phyloP scores from a whole-genome alignment of 1,140 invertebrate species.

The Drosophila sturtevanti region DNA sequence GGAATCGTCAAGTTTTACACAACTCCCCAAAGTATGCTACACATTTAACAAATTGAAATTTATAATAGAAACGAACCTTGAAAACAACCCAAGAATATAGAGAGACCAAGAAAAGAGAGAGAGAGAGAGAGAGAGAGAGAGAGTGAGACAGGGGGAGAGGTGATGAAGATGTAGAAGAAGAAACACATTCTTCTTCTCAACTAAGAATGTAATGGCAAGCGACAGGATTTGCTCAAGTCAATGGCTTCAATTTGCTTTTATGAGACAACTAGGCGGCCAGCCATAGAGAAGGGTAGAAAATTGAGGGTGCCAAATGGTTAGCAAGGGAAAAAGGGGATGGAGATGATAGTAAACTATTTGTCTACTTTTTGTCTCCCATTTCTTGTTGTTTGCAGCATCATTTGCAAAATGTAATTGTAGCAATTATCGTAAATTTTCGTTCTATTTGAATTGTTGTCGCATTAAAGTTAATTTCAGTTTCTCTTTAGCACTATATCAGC shows the following conservation, averaged over 20 bases:
- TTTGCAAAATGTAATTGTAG: conserved; percentile 74
- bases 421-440: conserved; percentile 76
- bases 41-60: conserved; percentile 79
- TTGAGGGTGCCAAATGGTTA: not conserved
- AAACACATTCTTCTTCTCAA: not conserved
- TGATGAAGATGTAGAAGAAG: too few species aligned
- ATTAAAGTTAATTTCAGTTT: conserved; percentile 76
- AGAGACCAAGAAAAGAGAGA: not conserved
- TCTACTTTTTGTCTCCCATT: conserved; percentile 4
- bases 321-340: not conserved
- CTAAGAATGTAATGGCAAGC: conserved; percentile 49
- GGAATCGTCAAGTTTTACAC: conserved; percentile 32
- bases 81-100: conserved; percentile 1
- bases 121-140: not conserved
- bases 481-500: conserved; percentile 58
- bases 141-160: conserved; percentile 8
- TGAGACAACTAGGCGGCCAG: conserved; percentile 26
- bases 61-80: conserved; percentile 53
- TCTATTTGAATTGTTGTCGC: conserved; percentile 62
- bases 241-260: conserved; percentile 78
- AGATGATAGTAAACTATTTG: conserved; percentile 41
- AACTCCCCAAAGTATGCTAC: conserved; percentile 69
- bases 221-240: conserved; percentile 66
- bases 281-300: not conserved
- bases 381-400: conserved; percentile 66